Evolutionary conservation across 30 jellyfish, hydroid and myxozoan species (phyloP), one percentile per base, ranked within the genome.

Genomic region (Aurelia aurita complex sp. Pacific): DNA sequence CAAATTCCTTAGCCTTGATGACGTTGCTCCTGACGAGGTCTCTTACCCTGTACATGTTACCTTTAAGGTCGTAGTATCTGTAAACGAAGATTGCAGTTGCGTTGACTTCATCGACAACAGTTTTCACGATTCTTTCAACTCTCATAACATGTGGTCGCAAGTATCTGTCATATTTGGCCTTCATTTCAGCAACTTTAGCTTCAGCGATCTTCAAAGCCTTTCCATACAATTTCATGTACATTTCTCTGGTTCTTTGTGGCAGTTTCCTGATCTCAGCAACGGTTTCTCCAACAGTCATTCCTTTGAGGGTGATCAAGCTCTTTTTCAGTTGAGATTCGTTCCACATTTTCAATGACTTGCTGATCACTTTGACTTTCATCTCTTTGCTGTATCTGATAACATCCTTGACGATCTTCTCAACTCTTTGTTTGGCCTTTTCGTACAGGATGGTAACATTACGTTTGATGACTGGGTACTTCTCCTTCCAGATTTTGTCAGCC

Each of bases 231-330:
- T 61, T 61, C 70, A 17, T 61, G 36, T 61, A 61, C 67, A 84
- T 64, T 46, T 32, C 79, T 36, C 43, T 74, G 53, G 96, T 81
- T 60, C 81, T 88, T 77, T 42, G 64, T 57, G 98, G 98, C 81
- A 93, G 61, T 81, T 40, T 84, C 79, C 79, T 84, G 76, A 87
- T 88, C 67, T 89, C 98, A 14, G 86, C 96, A 61, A 93, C 90
- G 35, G 98, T 93, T 57, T 93, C 96, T n/a, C 91, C 83, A n/a
- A 93, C 89, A 36, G 97, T 87, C 98, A 93, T 93, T 61, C 88
- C 90, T 72, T 87, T 85, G 72, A 93, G 64, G 14, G 92, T 66
- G 72, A 88, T 40, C 59, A 93, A 74, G 73, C 40, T 67, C 40
- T 64, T 63, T 61, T 89, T 82, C 69, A 88, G 59, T 36, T 69